A percentile compares a stretch with the other conserved stretches of the same genome.
These are phyloP conservation scores for Onychorhynchus coronatus DNA, from an alignment of 2,113 vertebrate genomes.

Conservation along the genomic window DNA sequence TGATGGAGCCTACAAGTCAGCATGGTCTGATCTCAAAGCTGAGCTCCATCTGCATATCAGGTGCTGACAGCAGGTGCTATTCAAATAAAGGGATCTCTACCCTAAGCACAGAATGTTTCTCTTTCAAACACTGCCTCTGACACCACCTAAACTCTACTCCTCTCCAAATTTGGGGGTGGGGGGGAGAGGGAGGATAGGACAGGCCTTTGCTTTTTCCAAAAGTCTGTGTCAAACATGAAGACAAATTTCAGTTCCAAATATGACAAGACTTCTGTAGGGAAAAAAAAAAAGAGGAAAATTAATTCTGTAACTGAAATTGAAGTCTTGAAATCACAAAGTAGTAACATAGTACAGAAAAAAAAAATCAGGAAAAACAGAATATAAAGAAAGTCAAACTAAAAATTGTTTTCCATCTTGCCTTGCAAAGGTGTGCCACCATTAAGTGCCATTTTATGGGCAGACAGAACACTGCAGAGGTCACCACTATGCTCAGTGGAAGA, in stretches of 20 bases:
- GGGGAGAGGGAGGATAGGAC: background rate
- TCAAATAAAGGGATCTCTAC: background rate
- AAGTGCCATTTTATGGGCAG: background rate
- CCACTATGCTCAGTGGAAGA: background rate
- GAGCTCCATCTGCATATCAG: background rate
- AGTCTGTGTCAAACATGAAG: background rate
- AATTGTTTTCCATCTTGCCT: background rate
- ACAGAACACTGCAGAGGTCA: background rate
- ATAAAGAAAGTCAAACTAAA: background rate
- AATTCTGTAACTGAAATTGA: background rate
- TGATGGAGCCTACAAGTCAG: accelerated
- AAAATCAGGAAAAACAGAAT: background rate
- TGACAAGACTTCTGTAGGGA: background rate
- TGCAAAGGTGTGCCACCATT: background rate
- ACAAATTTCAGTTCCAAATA: background rate
- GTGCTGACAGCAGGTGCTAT: background rate
- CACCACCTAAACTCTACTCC: background rate
- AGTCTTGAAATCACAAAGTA: background rate
- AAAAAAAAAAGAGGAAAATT: background rate
- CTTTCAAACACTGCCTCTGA: background rate
- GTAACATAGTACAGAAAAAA: background rate
- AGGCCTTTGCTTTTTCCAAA: background rate
- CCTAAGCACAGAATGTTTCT: background rate
- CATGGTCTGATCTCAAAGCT: background rate
- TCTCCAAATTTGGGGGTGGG: background rate